Percentiles rank a stretch among this genome's conserved stretches.
Conservation (phyloP, 2,113 vertebrate genomes). For the Danio rerio region DNA sequence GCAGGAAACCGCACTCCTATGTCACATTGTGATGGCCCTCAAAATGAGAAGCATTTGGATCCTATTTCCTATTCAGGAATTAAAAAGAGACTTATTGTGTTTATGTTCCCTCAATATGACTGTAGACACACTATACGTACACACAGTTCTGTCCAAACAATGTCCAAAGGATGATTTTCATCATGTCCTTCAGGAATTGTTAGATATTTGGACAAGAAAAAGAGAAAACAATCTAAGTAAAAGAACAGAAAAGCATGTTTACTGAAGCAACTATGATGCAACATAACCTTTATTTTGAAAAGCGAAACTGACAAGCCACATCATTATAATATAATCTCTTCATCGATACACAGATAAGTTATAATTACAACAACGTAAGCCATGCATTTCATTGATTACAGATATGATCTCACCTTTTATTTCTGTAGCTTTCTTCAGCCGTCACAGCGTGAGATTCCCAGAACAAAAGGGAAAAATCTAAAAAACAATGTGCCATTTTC, state of each 20-base stretch:
- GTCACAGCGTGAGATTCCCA: neutral
- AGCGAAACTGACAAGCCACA: neutral
- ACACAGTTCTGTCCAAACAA: too few species aligned
- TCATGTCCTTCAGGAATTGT: too few species aligned
- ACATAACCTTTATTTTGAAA: constrained; percentile 25
- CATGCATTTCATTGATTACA: constrained; percentile 6
- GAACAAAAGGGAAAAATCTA: neutral
- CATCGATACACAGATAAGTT: neutral
- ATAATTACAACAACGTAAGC: constrained; percentile 5
- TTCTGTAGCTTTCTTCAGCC: neutral
- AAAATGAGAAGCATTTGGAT: too few species aligned
- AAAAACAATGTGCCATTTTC: constrained; percentile 30
- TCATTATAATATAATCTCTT: constrained; percentile 10
- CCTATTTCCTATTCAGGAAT: too few species aligned
- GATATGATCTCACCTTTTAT: constrained; percentile 23
- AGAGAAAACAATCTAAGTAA: too few species aligned
- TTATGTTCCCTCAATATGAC: too few species aligned
- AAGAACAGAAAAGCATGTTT: neutral
- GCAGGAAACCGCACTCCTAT: too few species aligned
- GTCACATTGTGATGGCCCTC: too few species aligned
- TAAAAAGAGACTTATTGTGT: too few species aligned
- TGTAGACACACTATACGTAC: too few species aligned
- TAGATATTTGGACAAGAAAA: too few species aligned
- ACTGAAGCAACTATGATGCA: neutral
- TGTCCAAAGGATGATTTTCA: too few species aligned